These are phyloP conservation scores for Caenorhabditis macrosperma DNA, from an alignment of 2,888 invertebrate species.

Conservation along the genomic window DNA sequence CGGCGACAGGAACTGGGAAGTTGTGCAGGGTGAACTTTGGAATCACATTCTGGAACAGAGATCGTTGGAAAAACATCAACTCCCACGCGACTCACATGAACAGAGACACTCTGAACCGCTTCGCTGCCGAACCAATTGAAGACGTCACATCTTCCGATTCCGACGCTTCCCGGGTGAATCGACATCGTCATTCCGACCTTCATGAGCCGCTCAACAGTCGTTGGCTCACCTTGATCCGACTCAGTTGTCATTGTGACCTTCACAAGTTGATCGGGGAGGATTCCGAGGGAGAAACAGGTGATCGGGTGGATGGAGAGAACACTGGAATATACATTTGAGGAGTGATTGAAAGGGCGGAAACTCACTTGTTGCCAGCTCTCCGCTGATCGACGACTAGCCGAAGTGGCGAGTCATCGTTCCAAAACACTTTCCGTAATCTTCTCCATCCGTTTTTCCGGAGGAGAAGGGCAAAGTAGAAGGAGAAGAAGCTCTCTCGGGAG, in stretches of 20 bases:
- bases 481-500: conserved; percentile 9
- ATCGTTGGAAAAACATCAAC: background rate
- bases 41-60: conserved; percentile 28
- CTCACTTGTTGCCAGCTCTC: conserved; percentile 17
- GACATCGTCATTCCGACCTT: background rate
- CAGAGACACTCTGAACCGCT: background rate
- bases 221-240: conserved; percentile 3
- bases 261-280: conserved; percentile 55
- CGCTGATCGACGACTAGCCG: conserved; percentile 18
- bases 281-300: conserved; percentile 48
- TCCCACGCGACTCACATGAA: conserved; percentile 21
- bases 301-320: conserved; percentile 48
- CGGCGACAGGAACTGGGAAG: conserved; percentile 10
- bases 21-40: conserved; percentile 18
- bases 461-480: conserved; percentile 17
- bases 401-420: background rate
- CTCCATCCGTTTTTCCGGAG: conserved; percentile 13
- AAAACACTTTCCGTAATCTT: conserved; percentile 22
- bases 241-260: conserved; percentile 40
- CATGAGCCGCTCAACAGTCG: conserved; percentile 25
- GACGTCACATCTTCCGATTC: conserved; percentile 23
- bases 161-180: background rate
- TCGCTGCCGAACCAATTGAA: conserved; percentile 29
- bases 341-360: background rate
- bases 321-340: conserved; percentile 27